Base-by-base conservation (phyloP, 2,797 vertebrate species). In the Gallinago nigripennis region DNA sequence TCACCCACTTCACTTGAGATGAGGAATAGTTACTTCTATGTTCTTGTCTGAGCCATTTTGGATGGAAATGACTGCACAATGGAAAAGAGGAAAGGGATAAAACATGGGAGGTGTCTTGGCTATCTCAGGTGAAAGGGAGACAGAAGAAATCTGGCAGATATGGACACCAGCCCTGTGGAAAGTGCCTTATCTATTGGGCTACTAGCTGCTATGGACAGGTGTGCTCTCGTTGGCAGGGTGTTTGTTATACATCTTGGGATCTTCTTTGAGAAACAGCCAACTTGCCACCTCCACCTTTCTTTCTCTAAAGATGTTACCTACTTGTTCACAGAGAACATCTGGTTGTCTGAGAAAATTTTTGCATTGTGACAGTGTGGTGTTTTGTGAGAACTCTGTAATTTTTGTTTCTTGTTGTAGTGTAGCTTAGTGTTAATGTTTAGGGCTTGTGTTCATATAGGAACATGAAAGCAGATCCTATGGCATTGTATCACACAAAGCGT, bases 321-420 rank as follows among this genome's bases (percentile, higher is more conserved):
- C 39, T 43, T 64, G 14, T 81, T 83, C 61, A n/a, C 16, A 24
- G 48, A 82, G 17, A 54, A 35, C 9, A 16, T 48, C 16, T 71
- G 7, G 5, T 21, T 82, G 21, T 64, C 33, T 17, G 9, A 45
- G 21, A 31, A 56, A 68, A 50, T 5, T 31, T 85, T 80, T 9
- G 10, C 1, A 0, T 64, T 48, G 5, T 65, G 41, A 37, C 1
- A 5, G 1, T 9, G 28, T 31, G 10, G 18, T 19, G 31, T 76
- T 64, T 61, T 61, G 25, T 11, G 8, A 6, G 53, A 31, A 23
- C 3, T 78, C 39, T 27, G 8, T 70, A 16, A 12, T 25, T 66
- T 79, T 72, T 68, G 2, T 8, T 56, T 79, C n/a, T 65, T 33
- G 1, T 41, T 75, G 39, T 43, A 35, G 28, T 19, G n/a, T 70